A percentile compares a stretch with the other conserved stretches of the same genome.
Conservation (phyloP, 2,113 vertebrate genomes). For the Tychaedon coryphoeus region DNA sequence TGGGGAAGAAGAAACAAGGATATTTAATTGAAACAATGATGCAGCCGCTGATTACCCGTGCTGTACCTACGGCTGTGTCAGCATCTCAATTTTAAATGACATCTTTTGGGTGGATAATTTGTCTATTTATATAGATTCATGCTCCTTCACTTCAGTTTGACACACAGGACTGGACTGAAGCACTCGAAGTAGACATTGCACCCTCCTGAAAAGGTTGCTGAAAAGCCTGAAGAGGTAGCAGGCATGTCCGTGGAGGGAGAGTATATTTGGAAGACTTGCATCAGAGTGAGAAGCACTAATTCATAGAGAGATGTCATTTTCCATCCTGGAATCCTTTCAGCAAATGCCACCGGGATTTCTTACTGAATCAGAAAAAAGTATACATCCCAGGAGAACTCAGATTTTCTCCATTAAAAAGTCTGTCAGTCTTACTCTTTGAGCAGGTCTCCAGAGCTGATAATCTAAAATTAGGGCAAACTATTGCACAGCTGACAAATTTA, state of each 20-base stretch:
- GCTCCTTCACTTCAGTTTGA: constrained; percentile 28
- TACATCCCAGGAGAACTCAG: constrained; percentile 23
- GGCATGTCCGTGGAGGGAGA: neutral
- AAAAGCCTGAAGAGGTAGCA: neutral
- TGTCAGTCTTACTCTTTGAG: constrained; percentile 65
- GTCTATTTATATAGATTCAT: constrained; percentile 22
- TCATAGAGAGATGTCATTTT: constrained; percentile 55
- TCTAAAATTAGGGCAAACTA: constrained; percentile 73
- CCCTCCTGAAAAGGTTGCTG: neutral
- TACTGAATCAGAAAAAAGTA: constrained; percentile 45
- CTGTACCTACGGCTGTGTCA: constrained; percentile 25
- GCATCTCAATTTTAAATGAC: constrained; percentile 45
- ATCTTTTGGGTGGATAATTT: constrained; percentile 26
- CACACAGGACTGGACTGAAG: neutral
- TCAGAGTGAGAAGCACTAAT: constrained; percentile 60
- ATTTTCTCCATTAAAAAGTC: constrained; percentile 68
- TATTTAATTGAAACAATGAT: constrained; percentile 37
- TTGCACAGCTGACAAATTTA: constrained; percentile 67
- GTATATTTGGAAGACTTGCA: neutral
- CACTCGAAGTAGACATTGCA: neutral
- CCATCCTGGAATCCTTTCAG: constrained; percentile 59
- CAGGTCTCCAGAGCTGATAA: constrained; percentile 50
- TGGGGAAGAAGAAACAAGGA: neutral
- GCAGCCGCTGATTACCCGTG: neutral
- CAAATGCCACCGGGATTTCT: constrained; percentile 57